Evolutionary conservation across 2,113 vertebrate species (phyloP).

Genomic region (Ahaetulla prasina): DNA sequence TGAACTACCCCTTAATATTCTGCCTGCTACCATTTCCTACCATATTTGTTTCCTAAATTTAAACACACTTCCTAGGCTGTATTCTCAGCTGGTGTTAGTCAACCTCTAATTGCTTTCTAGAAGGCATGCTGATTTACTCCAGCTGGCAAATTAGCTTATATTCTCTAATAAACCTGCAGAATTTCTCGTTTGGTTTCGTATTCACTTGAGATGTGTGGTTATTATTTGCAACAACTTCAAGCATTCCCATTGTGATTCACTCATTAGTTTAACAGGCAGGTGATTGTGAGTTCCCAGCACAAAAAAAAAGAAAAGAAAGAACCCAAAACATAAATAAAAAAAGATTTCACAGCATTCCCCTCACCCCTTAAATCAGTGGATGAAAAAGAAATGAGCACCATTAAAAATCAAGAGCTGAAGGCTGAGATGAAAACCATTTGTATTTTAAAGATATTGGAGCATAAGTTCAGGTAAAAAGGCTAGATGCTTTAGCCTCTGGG

Average conservation of each 20-base stretch:
- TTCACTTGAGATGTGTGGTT: background rate
- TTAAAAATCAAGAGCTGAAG: background rate
- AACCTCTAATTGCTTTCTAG: slow-evolving; percentile 15
- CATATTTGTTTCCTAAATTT: background rate
- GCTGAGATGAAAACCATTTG: background rate
- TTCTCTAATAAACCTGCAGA: slow-evolving; percentile 14
- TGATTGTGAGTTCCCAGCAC: slow-evolving; percentile 11
- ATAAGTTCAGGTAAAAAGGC: background rate
- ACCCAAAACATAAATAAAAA: background rate
- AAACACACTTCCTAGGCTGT: slow-evolving; percentile 14
- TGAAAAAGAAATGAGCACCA: background rate
- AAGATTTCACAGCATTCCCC: background rate
- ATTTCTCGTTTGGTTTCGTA: slow-evolving; percentile 14
- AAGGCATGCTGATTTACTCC: slow-evolving; percentile 20
- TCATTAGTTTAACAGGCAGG: slow-evolving; percentile 26
- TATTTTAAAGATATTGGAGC: background rate
- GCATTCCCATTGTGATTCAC: slow-evolving; percentile 16
- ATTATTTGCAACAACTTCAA: slow-evolving; percentile 20
- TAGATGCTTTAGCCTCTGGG: background rate
- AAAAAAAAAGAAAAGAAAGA: background rate
- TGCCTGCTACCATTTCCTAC: background rate
- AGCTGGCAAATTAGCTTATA: slow-evolving; percentile 25
- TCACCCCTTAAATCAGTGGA: background rate
- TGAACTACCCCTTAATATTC: background rate
- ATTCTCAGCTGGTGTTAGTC: slow-evolving; percentile 28